Evolutionary conservation across 2,888 invertebrate species (phyloP).

Genomic region (Chironomus tentans): DNA sequence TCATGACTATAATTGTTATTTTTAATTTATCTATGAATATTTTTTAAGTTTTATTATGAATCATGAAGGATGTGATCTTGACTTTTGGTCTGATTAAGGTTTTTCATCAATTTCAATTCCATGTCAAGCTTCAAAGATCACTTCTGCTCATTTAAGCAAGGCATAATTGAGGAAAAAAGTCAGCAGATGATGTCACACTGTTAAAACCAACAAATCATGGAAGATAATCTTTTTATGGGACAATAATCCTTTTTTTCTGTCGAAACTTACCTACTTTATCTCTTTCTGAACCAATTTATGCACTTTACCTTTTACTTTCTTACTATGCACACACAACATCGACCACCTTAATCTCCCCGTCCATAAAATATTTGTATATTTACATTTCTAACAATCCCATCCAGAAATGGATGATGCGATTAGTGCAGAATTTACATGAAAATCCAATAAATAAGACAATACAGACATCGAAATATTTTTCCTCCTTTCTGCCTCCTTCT

Average conservation of each 20-base stretch:
- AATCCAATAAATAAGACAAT: slow-evolving; percentile 16
- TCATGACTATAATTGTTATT: not conserved
- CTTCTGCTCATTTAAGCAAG: no score
- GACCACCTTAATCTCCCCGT: not conserved
- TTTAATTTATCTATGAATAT: not conserved
- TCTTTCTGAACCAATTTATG: not conserved
- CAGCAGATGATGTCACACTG: not conserved
- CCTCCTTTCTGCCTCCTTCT: not conserved
- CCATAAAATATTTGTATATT: not conserved
- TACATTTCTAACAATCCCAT: not conserved
- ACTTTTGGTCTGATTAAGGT: not conserved
- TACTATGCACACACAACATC: not conserved
- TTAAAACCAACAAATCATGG: slow-evolving; percentile 23
- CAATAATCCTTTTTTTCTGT: not conserved
- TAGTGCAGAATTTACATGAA: not conserved
- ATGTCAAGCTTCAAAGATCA: not conserved
- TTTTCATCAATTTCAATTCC: no score
- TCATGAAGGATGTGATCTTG: slow-evolving; percentile 20
- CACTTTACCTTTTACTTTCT: not conserved
- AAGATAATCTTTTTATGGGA: slow-evolving; percentile 16
- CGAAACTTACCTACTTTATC: not conserved
- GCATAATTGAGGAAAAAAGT: not conserved
- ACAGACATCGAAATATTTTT: not conserved
- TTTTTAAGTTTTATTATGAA: not conserved
- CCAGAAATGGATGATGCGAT: not conserved